Evolutionary conservation across 2,797 vertebrate genomes (phyloP).

Genomic region (Phyllotis vaccarum): DNA sequence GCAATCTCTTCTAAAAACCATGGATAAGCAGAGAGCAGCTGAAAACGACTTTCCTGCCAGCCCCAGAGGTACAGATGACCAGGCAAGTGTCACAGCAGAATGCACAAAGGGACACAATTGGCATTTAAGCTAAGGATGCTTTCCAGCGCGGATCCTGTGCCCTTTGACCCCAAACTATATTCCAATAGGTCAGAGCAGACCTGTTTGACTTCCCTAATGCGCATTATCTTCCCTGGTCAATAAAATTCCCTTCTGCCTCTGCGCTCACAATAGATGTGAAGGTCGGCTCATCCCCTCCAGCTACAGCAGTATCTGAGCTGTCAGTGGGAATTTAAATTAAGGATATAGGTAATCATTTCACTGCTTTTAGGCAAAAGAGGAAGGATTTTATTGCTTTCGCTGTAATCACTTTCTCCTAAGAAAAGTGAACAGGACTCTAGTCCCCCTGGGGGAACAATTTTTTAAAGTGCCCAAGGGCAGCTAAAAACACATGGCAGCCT

Average conservation of each 20-base stretch:
- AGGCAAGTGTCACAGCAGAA: constrained; percentile 55
- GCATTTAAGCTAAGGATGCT: constrained; percentile 80
- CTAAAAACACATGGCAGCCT: constrained; percentile 19
- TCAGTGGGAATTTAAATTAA: constrained; percentile 87
- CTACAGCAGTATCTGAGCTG: constrained; percentile 78
- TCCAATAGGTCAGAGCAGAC: constrained; percentile 87
- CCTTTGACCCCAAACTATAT: constrained; percentile 83
- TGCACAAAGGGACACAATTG: constrained; percentile 68
- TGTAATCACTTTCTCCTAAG: constrained; percentile 62
- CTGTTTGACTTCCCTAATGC: constrained; percentile 85
- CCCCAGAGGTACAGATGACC: constrained; percentile 64
- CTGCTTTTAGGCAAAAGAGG: constrained; percentile 83
- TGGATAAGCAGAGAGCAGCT: constrained; percentile 50
- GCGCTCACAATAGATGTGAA: constrained; percentile 82
- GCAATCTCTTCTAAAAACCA: constrained; percentile 54
- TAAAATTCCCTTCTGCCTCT: constrained; percentile 83
- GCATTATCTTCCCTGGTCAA: constrained; percentile 88
- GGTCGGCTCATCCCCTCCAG: constrained; percentile 81
- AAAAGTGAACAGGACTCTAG: constrained; percentile 60
- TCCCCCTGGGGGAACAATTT: constrained; percentile 20
- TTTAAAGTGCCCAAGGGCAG: constrained; percentile 57
- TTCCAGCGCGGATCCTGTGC: constrained; percentile 82
- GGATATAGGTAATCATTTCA: constrained; percentile 83
- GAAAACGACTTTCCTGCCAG: background rate
- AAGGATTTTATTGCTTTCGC: constrained; percentile 65